These are phyloP conservation scores for Cephus rjabovi DNA, from an alignment of 2,888 invertebrate species.

Conservation along the genomic window DNA sequence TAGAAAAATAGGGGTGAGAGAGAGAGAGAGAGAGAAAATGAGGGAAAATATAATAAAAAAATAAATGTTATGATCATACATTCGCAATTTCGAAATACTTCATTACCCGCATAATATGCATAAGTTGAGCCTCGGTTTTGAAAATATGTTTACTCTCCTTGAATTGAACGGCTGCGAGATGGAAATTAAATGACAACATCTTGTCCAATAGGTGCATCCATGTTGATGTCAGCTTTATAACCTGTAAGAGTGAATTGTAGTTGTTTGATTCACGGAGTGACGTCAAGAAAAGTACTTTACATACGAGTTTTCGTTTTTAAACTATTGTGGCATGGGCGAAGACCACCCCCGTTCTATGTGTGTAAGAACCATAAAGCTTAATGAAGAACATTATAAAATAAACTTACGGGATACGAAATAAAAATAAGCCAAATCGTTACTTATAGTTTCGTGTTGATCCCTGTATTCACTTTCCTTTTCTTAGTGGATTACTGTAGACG, in stretches of 20 bases:
- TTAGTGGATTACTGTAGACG: too few species aligned
- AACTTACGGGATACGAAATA: constrained; percentile 66
- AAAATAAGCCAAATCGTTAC: constrained; percentile 65
- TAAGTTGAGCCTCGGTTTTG: constrained; percentile 31
- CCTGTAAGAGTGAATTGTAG: neutral
- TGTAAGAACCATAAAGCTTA: constrained; percentile 66
- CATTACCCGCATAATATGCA: constrained; percentile 36
- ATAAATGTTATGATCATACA: constrained; percentile 46
- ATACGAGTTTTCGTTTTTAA: constrained; percentile 47
- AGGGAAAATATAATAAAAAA: constrained; percentile 44
- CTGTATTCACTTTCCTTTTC: too few species aligned
- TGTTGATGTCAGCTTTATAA: too few species aligned
- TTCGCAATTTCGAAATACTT: constrained; percentile 37
- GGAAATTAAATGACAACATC: too few species aligned
- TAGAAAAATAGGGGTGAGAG: constrained; percentile 9
- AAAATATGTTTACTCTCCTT: too few species aligned
- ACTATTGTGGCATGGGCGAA: constrained; percentile 54
- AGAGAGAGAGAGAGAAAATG: neutral
- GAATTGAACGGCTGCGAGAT: too few species aligned
- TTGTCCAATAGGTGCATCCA: too few species aligned
- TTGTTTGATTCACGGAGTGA: neutral
- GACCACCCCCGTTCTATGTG: constrained; percentile 60
- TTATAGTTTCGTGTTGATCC: neutral
- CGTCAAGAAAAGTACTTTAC: neutral
- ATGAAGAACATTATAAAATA: constrained; percentile 66